These are phyloP conservation scores for Grallaria varia DNA, from an alignment of 2,113 vertebrate species.

Conservation along the genomic window DNA sequence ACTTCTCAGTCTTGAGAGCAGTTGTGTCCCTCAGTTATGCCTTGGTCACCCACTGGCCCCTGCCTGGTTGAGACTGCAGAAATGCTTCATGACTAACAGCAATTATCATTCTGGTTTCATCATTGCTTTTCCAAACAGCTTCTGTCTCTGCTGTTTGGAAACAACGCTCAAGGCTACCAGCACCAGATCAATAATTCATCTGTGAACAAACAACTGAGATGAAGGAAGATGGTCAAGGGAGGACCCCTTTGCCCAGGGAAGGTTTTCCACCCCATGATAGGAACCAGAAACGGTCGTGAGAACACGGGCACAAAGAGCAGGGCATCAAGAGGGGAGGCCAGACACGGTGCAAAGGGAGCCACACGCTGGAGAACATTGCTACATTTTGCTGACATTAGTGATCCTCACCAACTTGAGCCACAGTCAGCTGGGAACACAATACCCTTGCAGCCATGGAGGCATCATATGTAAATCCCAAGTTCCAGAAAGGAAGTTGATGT, in stretches of 20 bases:
- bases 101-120: conserved; percentile 30
- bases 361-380: not conserved
- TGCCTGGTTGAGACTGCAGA: not conserved
- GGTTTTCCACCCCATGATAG: not conserved
- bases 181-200: conserved; percentile 32
- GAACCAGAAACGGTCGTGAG: not conserved
- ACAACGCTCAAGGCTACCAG: conserved; percentile 23
- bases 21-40: not conserved
- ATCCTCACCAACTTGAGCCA: not conserved
- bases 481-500: not conserved
- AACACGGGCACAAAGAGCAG: not conserved
- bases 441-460: not conserved
- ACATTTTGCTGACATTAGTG: not conserved
- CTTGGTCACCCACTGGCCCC: not conserved
- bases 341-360: not conserved
- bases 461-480: not conserved
- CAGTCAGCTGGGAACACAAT: not conserved
- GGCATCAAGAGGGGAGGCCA: not conserved
- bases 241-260: not conserved
- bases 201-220: not conserved
- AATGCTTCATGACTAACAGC: not conserved
- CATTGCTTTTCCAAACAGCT: conserved; percentile 6
- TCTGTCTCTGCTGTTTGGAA: conserved; percentile 27
- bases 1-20: not conserved
- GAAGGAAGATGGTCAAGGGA: not conserved